A percentile compares a stretch with the other conserved stretches of the same genome.
Conservation (phyloP, 2,113 vertebrate genomes). For the Hystrix brachyura region DNA sequence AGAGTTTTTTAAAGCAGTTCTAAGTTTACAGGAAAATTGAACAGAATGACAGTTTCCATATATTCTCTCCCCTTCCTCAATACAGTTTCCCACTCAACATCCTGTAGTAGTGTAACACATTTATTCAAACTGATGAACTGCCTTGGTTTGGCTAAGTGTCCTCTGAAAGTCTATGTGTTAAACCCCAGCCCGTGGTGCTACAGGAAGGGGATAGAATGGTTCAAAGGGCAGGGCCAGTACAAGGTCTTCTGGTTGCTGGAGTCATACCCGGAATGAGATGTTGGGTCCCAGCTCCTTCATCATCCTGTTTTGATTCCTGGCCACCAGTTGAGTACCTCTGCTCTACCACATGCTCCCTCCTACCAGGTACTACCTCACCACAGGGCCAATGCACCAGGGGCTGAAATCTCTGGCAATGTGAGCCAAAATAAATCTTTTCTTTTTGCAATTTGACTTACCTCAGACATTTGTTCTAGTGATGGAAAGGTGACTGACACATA, state of each 20-base stretch:
- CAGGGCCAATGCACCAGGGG: neutral
- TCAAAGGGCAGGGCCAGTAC: too few relatives aligned
- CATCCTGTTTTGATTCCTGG: neutral
- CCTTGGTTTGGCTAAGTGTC: neutral
- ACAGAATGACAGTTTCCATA: neutral
- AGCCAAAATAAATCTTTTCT: neutral
- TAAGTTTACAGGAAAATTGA: neutral
- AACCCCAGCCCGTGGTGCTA: neutral
- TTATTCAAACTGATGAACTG: neutral
- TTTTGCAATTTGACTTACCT: neutral
- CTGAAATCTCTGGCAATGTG: neutral
- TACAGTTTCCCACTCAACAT: neutral
- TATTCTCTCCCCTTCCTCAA: too few relatives aligned
- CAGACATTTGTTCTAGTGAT: neutral
- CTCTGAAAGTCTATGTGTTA: neutral
- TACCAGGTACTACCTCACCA: neutral
- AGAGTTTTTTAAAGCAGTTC: slow-evolving; percentile 19
- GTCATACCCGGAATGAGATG: neutral
- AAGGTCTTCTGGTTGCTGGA: neutral
- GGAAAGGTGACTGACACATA: neutral
- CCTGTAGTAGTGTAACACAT: neutral
- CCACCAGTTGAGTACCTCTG: neutral
- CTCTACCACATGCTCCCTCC: neutral
- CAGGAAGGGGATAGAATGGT: neutral
- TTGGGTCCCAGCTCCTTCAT: neutral